These are phyloP conservation scores for Tursiops truncatus DNA, from an alignment of 2,113 vertebrate species.

Conservation along the genomic window DNA sequence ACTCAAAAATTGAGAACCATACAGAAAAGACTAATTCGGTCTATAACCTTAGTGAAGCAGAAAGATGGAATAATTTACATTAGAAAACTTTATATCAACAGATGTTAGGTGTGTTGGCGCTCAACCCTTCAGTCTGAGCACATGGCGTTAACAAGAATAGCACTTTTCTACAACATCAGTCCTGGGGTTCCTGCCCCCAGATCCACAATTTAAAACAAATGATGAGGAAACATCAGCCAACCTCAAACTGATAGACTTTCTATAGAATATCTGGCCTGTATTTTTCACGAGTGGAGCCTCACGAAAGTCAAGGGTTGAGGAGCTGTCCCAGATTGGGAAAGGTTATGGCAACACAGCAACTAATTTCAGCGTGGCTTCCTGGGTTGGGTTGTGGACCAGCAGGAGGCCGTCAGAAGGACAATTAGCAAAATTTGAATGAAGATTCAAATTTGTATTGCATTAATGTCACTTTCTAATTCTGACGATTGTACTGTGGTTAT, in stretches of 20 bases:
- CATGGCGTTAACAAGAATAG: not conserved
- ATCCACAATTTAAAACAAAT: not conserved
- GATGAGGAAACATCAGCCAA: not conserved
- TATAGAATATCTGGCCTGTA: too few relatives aligned
- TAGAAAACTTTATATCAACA: not conserved
- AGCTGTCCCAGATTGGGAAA: not conserved
- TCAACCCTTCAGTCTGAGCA: too few relatives aligned
- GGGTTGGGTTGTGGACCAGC: not conserved
- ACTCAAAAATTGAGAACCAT: not conserved
- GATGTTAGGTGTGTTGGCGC: not conserved
- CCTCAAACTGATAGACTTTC: not conserved
- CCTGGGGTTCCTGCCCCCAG: not conserved
- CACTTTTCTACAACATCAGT: not conserved
- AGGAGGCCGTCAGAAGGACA: not conserved
- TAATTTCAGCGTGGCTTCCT: not conserved
- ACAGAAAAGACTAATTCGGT: not conserved
- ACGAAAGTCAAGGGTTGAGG: not conserved
- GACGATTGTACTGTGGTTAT: not conserved
- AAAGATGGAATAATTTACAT: not conserved
- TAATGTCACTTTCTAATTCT: not conserved
- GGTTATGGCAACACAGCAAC: not conserved
- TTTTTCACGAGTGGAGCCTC: not conserved
- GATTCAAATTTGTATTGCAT: not conserved
- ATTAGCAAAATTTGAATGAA: not conserved
- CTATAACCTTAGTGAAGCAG: not conserved